Conservation (phyloP, 2,888 invertebrate species). For the Ryuthela nishihirai region DNA sequence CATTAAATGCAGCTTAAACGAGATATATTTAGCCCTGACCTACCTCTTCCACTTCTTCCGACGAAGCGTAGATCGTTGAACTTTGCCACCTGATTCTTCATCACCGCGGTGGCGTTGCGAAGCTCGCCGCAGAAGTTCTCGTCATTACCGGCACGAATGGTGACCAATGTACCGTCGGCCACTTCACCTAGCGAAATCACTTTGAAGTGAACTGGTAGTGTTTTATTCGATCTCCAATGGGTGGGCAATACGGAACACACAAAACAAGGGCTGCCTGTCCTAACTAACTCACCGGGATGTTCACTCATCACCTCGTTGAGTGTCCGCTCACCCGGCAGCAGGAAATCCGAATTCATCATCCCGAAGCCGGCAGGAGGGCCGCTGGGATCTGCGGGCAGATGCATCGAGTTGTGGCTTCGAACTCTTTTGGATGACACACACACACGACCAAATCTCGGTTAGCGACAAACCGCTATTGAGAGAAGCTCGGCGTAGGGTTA, state of each 20-base stretch:
- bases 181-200: conserved; percentile 89
- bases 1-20: too few species aligned
- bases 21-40: too few species aligned
- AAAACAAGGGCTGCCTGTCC: conserved; percentile 93
- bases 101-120: conserved; percentile 82
- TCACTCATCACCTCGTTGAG: conserved; percentile 58
- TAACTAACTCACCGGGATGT: conserved; percentile 75
- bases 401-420: conserved; percentile 32
- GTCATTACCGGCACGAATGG: conserved; percentile 92
- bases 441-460: too few species aligned
- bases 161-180: conserved; percentile 87
- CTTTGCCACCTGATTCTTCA: conserved; percentile 95
- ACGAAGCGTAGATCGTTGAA: conserved; percentile 97
- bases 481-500: too few species aligned
- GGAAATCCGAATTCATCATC: conserved; percentile 24
- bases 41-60: conserved; percentile 94
- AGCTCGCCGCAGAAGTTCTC: conserved; percentile 94
- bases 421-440: too few species aligned
- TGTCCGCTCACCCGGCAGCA: conserved; percentile 55
- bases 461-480: too few species aligned
- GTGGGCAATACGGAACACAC: conserved; percentile 87
- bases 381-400: conserved; percentile 32
- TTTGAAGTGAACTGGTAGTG: conserved; percentile 91
- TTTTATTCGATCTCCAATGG: conserved; percentile 98
- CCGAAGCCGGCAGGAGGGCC: conserved; percentile 15